Evolutionary conservation across 2,797 vertebrate genomes (phyloP), one percentile per base, ranked within the genome.

Genomic region (Microtus obscurus): DNA sequence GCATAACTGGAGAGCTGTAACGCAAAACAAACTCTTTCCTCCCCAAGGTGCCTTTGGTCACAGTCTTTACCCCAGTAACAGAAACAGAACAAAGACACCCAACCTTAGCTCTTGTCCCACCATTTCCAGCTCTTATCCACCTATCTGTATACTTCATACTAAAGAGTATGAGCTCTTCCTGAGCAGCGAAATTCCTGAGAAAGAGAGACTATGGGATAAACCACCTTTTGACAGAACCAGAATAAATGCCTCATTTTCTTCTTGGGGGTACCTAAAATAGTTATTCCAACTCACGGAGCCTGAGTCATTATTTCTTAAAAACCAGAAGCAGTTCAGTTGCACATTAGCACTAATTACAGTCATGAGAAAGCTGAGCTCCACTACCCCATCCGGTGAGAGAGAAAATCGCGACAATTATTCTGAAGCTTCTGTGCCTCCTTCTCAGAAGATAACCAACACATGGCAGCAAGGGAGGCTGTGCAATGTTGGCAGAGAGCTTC

Each of bases 361-460:
- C 91, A 69, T 5, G 92, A 95, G 81, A 85, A 95, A 95, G 23
- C 16, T 27, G 61, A 29, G 16, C 43, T 53, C n/a, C 2, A 53
- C 65, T 37, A 25, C 69, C 53, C 10, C 53, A 27, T 29, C 74
- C 65, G 34, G 90, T 6, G 43, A 92, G 51, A 40, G 87, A 80
- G 63, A 90, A 96, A 92, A 40, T 23, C 77, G 88, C 53, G n/a
- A 89, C 53, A 83, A 93, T 93, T 85, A 78, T 45, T 88, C 37
- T 88, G n/a, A 87, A 78, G 71, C 45, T 90, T 81, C 29, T 94
- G 9, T 91, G 48, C 19, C 78, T 88, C 48, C 59, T 71, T 69
- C 61, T 87, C 40, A 78, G 74, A 93, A 92, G 85, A 93, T 29
- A 83, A 79, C 21, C 19, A 78, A 81, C 25, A 90, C 4, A 34